Evolutionary conservation across 35 echinoderm and acorn worm species (phyloP).

Genomic region (Holothuria glaberrima): DNA sequence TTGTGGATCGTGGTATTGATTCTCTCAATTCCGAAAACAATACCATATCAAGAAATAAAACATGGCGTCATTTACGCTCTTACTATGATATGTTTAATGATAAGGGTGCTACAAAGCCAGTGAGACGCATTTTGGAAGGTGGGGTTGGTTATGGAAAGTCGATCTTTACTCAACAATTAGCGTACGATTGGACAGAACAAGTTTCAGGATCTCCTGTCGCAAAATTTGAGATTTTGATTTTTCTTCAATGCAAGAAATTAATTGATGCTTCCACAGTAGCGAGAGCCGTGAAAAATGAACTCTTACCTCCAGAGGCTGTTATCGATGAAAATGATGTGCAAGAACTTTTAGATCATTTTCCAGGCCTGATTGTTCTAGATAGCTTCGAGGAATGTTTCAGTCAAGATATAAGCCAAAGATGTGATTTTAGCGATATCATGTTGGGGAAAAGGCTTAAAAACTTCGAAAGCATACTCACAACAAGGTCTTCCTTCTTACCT

Average conservation of each 20-base stretch:
- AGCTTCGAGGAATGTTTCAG: not conserved
- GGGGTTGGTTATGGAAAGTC: not conserved
- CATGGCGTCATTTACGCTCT: not conserved
- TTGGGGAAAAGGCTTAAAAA: not conserved
- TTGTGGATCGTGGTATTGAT: not conserved
- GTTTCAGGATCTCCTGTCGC: not conserved
- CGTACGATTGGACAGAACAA: conserved; percentile 10
- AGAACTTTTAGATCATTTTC: not conserved
- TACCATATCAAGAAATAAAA: no score
- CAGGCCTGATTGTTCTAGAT: not conserved
- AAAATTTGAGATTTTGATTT: not conserved
- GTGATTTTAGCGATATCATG: not conserved
- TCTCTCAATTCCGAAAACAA: not conserved
- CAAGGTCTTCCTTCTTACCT: not conserved
- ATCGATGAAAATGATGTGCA: not conserved
- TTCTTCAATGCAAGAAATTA: not conserved
- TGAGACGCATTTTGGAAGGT: not conserved
- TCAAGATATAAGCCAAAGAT: no score
- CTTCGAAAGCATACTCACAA: conserved; percentile 2
- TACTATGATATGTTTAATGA: conserved; percentile 1
- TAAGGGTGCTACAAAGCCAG: not conserved
- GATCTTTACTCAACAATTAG: not conserved
- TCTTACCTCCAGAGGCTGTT: not conserved
- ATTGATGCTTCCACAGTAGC: not conserved
- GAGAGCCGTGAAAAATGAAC: not conserved